Percentiles rank a stretch among this genome's conserved stretches.
Conservation (phyloP, 2,797 vertebrate species). For the Pseudomugil gertrudae region DNA sequence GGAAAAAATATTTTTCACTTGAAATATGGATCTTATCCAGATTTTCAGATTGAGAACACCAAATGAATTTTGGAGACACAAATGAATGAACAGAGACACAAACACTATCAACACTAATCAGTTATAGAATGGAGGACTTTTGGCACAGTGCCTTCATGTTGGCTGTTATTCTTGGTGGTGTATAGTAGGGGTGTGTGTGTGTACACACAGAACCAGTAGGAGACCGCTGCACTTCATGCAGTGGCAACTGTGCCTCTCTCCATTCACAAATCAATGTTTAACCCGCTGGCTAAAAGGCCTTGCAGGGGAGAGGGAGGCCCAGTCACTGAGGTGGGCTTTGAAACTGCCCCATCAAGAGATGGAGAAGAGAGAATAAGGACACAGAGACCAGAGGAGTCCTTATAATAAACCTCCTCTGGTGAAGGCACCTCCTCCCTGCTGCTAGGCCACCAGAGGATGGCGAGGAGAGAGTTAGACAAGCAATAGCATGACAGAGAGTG, state of each 20-base stretch:
- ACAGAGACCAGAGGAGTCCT: conserved; percentile 73
- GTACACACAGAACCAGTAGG: conserved; percentile 76
- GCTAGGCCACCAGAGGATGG: conserved; percentile 52
- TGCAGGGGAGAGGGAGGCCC: conserved; percentile 76
- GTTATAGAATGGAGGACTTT: conserved; percentile 59
- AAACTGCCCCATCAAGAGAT: conserved; percentile 69
- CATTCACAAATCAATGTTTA: conserved; percentile 88
- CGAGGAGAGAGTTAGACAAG: conserved; percentile 42
- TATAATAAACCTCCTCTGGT: conserved; percentile 75
- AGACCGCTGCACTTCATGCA: conserved; percentile 67
- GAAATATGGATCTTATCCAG: not conserved
- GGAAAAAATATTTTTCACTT: not conserved
- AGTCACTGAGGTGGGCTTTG: conserved; percentile 71
- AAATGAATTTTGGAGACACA: not conserved
- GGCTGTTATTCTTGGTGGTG: conserved; percentile 66
- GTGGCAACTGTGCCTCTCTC: conserved; percentile 73
- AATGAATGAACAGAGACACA: conserved; percentile 11
- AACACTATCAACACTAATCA: conserved; percentile 24
- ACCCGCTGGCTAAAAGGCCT: conserved; percentile 83
- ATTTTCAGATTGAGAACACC: not conserved
- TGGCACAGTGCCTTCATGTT: conserved; percentile 65
- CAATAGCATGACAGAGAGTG: conserved; percentile 39
- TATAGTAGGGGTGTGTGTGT: conserved; percentile 70
- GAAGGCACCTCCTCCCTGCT: conserved; percentile 74
- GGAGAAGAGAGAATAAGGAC: conserved; percentile 61